These are phyloP conservation scores for Anagrus nilaparvatae DNA, from an alignment of 1,140 invertebrate genomes.

Conservation along the genomic window DNA sequence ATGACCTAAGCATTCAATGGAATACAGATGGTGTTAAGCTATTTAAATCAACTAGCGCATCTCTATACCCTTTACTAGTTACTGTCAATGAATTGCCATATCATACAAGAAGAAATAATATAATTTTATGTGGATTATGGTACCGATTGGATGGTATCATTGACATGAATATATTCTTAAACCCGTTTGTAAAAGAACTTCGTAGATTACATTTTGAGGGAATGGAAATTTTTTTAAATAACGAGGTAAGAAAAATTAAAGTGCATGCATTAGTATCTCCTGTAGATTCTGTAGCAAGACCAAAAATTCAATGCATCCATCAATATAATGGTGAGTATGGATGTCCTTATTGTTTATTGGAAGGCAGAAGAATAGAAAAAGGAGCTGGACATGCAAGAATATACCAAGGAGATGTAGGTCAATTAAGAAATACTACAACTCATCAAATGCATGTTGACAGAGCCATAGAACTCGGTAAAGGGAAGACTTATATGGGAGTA, in stretches of 20 bases:
- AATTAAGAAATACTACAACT: neutral
- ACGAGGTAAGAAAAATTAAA: conserved; percentile 10
- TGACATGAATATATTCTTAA: neutral
- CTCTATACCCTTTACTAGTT: conserved; percentile 13
- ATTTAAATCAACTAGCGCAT: conserved; percentile 5
- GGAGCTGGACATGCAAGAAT: conserved; percentile 9
- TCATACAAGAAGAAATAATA: conserved; percentile 15
- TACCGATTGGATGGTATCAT: neutral
- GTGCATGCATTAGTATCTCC: conserved; percentile 9
- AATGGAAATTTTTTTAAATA: neutral
- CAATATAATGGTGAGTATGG: conserved; percentile 15
- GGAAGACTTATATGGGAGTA: neutral
- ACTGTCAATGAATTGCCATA: conserved; percentile 14
- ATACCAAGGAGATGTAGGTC: neutral
- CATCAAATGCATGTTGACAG: neutral
- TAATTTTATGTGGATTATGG: conserved; percentile 15
- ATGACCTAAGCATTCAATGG: neutral
- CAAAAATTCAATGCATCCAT: conserved; percentile 7
- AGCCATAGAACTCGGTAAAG: neutral
- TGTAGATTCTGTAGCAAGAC: conserved; percentile 9
- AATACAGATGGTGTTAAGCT: neutral
- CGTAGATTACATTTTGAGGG: neutral
- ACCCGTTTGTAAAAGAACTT: neutral
- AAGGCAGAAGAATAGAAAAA: conserved; percentile 6
- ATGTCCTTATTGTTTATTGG: conserved; percentile 11